These are phyloP conservation scores for Solen grandis DNA, from an alignment of 1,140 invertebrate genomes.

Conservation along the genomic window DNA sequence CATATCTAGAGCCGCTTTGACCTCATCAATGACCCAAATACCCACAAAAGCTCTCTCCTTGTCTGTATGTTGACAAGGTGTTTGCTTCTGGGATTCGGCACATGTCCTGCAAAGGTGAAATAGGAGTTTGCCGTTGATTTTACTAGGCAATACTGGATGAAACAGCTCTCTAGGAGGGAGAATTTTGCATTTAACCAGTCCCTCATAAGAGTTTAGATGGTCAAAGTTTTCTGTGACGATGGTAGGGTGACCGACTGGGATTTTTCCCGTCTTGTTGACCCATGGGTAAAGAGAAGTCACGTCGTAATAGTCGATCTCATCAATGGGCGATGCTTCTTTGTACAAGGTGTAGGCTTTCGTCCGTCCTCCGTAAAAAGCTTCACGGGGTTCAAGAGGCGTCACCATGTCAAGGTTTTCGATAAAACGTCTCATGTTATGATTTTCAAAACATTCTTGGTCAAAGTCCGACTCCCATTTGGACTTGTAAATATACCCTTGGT, in stretches of 20 bases:
- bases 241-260: not conserved
- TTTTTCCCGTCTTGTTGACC: conserved; percentile 6
- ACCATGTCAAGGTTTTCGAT: not conserved
- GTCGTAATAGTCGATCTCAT: conserved; percentile 40
- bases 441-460: not conserved
- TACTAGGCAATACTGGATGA: not conserved
- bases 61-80: not conserved
- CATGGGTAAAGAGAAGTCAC: conserved; percentile 2
- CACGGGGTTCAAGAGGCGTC: not conserved
- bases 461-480: conserved; percentile 35
- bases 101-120: not conserved
- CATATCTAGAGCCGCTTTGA: not conserved
- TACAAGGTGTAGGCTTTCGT: conserved; percentile 31
- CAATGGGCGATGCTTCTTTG: not conserved
- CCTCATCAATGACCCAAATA: not conserved
- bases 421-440: not conserved
- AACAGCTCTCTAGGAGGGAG: not conserved
- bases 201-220: not conserved
- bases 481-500: not conserved
- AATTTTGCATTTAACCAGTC: conserved; percentile 1
- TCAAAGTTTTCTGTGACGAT: conserved; percentile 3
- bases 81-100: not conserved
- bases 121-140: not conserved
- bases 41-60: not conserved
- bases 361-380: conserved; percentile 27